Evolutionary conservation across 1,140 invertebrate species (phyloP), one percentile per base, ranked within the genome.

Genomic region (Reticulitermes speratus): DNA sequence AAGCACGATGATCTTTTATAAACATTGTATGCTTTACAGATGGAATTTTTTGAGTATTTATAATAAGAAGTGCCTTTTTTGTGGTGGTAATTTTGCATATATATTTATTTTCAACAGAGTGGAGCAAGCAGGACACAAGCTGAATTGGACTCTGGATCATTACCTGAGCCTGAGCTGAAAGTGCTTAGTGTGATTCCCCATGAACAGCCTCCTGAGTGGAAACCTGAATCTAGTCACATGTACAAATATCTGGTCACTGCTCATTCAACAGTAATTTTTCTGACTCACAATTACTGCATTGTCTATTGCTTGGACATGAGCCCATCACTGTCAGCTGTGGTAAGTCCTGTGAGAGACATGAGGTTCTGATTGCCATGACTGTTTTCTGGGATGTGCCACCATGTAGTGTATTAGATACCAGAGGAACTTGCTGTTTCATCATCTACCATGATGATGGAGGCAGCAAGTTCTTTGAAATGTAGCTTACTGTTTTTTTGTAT

Each of bases 251-350:
- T 88, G 23, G 82, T 90, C 30, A 89, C 87, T 83, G 82, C 87
- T 82, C 84, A 91, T n/a, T 92, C 93, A 69, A 91, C 91, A 81
- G 88, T 93, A 82, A 90, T 92, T 88, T 93, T 91, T 91, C 92
- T 92, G 88, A 93, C 89, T 85, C 93, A 90, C 88, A 93, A 93
- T 86, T 96, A 96, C 89, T 90, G 94, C 86, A 92, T 96, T 87
- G 95, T 95, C 44, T 96, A 96, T 91, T 95, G 96, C 89, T 91
- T 97, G 84, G 96, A 97, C 90, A 92, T 97, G 87, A 97, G 96
- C 91, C 96, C 96, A 32, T 97, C 96, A 7, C 92, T 95, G 87
- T 94, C 95, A 48, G 93, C 95, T 88, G 94, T 96, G 83, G 95
- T 94, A 91, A 89, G 91, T 87, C 82, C 83, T 38, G 44, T 59